These are phyloP conservation scores for Tetranychus cinnabarinus DNA, from an alignment of 1,140 invertebrate genomes.

Conservation along the genomic window DNA sequence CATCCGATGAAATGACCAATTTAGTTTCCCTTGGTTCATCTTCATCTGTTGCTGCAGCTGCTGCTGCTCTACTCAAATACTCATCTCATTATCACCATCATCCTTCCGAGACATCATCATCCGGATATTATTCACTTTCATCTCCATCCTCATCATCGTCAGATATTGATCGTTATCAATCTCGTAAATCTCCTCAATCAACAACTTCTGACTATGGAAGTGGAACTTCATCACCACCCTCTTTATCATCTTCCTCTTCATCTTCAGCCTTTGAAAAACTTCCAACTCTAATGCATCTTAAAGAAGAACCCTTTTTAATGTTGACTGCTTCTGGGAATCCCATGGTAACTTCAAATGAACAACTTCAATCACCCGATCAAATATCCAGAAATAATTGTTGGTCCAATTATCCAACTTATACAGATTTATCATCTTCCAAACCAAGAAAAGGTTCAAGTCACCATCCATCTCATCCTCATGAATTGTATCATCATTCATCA, in stretches of 20 bases:
- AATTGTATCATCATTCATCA: too few species aligned
- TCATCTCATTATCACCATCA: not conserved
- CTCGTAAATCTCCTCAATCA: constrained; percentile 6
- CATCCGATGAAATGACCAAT: not conserved
- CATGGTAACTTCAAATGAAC: not conserved
- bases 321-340: not conserved
- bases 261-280: not conserved
- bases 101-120: not conserved
- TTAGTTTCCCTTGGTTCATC: not conserved
- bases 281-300: not conserved
- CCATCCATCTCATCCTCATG: too few species aligned
- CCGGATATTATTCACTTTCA: not conserved
- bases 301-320: not conserved
- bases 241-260: not conserved
- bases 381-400: not conserved
- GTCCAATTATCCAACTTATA: not conserved
- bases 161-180: constrained; percentile 5
- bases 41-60: not conserved
- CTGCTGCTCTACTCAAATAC: not conserved
- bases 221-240: constrained; percentile 7
- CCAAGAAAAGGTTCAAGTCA: not conserved
- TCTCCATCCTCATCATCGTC: not conserved
- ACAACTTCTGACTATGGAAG: constrained; percentile 8
- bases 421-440: not conserved
- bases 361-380: not conserved